Conservation (phyloP, 2,113 vertebrate species). For the Octodon degus region DNA sequence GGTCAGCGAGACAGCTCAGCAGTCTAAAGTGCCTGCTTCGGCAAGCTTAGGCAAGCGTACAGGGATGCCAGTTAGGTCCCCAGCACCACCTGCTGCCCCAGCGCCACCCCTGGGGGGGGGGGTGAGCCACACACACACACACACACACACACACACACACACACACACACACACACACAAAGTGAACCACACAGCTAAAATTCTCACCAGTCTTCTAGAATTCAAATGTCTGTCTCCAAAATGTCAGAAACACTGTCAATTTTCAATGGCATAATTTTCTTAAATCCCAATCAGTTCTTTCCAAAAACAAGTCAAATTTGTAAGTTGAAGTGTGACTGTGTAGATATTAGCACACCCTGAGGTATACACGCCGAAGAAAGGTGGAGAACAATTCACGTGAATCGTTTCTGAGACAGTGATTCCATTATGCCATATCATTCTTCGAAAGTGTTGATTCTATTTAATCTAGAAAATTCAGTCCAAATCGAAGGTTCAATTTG, state of each 20-base stretch:
- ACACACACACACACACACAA: too few relatives aligned
- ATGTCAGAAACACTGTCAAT: slow-evolving; percentile 1
- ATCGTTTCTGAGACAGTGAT: neutral
- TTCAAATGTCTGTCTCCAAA: slow-evolving; percentile 41
- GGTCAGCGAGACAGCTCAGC: too few relatives aligned
- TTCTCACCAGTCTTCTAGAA: slow-evolving; percentile 11
- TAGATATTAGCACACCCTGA: neutral
- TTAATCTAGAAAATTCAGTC: slow-evolving; percentile 17
- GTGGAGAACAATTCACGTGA: neutral
- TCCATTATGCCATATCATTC: neutral
- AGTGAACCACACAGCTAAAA: neutral
- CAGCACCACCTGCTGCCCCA: too few relatives aligned
- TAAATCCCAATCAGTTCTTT: neutral
- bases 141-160: too few relatives aligned
- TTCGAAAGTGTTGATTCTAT: slow-evolving; percentile 17
- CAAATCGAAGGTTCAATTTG: neutral
- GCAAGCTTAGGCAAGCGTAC: too few relatives aligned
- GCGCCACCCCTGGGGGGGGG: too few relatives aligned
- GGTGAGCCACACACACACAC: too few relatives aligned
- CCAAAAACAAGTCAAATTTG: neutral
- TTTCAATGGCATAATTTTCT: neutral
- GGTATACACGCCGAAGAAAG: neutral
- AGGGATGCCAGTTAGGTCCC: too few relatives aligned
- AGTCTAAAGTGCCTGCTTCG: too few relatives aligned
- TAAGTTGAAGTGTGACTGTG: neutral